Conservation (phyloP, 2,113 vertebrate species). For the Otus sunia region DNA sequence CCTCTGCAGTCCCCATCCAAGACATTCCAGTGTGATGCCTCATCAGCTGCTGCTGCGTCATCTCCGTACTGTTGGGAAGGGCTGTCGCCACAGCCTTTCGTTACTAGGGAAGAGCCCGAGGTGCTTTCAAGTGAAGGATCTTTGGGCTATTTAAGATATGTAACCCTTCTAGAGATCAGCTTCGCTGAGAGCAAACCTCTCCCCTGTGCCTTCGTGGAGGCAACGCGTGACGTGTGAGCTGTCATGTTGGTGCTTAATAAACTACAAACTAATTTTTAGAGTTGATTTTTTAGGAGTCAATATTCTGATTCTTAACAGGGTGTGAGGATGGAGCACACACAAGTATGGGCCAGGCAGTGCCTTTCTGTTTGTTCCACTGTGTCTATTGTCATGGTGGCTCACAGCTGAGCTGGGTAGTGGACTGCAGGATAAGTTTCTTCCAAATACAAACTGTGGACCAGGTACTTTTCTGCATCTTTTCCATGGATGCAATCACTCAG, state of each 20-base stretch:
- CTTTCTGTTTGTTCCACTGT: not conserved
- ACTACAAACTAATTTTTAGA: not conserved
- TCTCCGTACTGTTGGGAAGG: not conserved
- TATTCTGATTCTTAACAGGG: not conserved
- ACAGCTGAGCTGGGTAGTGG: accelerated
- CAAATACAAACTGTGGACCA: not conserved
- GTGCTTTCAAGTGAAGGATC: not conserved
- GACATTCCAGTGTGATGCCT: conserved; percentile 19
- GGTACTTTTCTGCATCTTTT: not conserved
- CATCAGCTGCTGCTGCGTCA: not conserved
- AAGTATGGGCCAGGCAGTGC: not conserved
- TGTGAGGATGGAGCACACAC: accelerated
- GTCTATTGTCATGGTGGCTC: not conserved
- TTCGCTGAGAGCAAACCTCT: not conserved
- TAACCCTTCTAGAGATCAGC: not conserved
- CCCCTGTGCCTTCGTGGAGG: not conserved
- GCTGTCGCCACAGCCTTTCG: not conserved
- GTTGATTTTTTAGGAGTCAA: not conserved
- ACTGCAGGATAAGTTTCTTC: not conserved
- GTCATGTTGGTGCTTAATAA: too few relatives aligned
- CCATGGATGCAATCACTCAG: not conserved
- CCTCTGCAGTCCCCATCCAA: not conserved
- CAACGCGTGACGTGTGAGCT: accelerated
- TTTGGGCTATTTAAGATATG: too few relatives aligned
- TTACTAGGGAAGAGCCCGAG: not conserved